phyloP scores from a whole-genome alignment of 2,888 invertebrate species.

The Amiota communis region DNA sequence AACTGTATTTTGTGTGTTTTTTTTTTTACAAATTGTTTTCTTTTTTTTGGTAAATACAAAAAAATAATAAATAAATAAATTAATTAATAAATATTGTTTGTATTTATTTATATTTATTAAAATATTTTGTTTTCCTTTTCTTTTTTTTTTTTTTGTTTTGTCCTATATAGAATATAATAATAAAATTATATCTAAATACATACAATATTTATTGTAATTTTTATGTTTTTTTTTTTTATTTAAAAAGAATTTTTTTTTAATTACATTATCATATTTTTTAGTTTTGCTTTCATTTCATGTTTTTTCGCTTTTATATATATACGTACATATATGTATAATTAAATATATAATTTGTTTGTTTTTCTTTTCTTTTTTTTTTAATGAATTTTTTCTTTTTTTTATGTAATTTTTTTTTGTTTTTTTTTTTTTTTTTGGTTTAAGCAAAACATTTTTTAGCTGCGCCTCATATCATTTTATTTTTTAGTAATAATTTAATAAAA shows the following conservation, averaged over 20 bases:
- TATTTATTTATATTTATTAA: conserved; percentile 44
- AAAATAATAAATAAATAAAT: conserved; percentile 44
- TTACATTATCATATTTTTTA: conserved; percentile 12
- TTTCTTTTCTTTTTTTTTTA: conserved; percentile 33
- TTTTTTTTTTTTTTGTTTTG: conserved; percentile 49
- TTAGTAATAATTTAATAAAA: conserved; percentile 59
- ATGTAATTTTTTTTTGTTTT: conserved; percentile 17
- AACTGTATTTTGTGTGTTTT: conserved; percentile 43
- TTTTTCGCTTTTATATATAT: background rate
- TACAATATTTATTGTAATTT: too few species aligned
- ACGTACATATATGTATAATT: background rate
- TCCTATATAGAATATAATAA: conserved; percentile 1
- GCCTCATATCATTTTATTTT: conserved; percentile 44
- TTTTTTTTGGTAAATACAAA: conserved; percentile 37
- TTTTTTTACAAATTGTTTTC: conserved; percentile 62
- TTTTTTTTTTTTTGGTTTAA: conserved; percentile 26
- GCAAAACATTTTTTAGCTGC: conserved; percentile 48
- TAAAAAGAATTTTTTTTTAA: background rate
- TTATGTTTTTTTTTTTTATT: too few species aligned
- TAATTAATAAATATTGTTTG: too few species aligned
- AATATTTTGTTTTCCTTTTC: conserved; percentile 48
- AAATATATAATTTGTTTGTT: conserved; percentile 25
- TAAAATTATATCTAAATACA: too few species aligned
- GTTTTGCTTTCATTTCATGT: background rate
- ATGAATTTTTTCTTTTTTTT: conserved; percentile 37